Conservation (phyloP, 2,888 invertebrate species). For the Drosophila borborema region DNA sequence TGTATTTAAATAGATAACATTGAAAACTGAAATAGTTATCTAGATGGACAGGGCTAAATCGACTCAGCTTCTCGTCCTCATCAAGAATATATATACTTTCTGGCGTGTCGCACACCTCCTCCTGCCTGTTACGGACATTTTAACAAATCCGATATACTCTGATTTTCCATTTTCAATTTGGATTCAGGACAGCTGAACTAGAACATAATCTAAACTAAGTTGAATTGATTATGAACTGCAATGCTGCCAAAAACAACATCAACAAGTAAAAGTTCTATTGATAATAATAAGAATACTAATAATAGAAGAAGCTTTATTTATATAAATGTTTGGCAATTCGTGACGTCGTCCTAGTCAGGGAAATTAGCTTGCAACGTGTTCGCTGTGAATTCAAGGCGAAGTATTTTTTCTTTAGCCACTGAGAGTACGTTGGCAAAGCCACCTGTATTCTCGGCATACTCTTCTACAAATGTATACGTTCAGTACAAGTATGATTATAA, state of each 20-base stretch:
- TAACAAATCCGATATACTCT: too few species aligned
- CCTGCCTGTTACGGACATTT: too few species aligned
- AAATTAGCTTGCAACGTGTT: neutral
- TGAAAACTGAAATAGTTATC: too few species aligned
- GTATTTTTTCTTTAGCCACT: neutral
- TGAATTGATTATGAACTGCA: neutral
- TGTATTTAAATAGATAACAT: too few species aligned
- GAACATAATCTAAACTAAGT: neutral
- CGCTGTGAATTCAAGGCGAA: neutral
- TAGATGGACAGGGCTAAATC: too few species aligned
- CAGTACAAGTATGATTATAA: neutral
- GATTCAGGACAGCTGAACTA: neutral
- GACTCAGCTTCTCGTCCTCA: too few species aligned
- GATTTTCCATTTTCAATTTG: too few species aligned
- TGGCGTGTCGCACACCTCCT: too few species aligned
- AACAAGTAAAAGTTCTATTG: neutral
- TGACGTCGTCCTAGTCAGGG: constrained; percentile 19
- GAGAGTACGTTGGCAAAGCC: constrained; percentile 22
- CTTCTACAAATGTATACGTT: neutral
- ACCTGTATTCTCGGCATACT: constrained; percentile 46
- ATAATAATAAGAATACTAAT: constrained; percentile 3
- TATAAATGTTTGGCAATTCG: constrained; percentile 8
- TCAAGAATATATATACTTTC: too few species aligned
- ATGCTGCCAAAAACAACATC: neutral
- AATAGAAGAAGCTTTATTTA: constrained; percentile 5